Evolutionary conservation across 1,140 invertebrate genomes (phyloP), one percentile per base, ranked within the genome.

Genomic region (Nixonia krombeini): DNA sequence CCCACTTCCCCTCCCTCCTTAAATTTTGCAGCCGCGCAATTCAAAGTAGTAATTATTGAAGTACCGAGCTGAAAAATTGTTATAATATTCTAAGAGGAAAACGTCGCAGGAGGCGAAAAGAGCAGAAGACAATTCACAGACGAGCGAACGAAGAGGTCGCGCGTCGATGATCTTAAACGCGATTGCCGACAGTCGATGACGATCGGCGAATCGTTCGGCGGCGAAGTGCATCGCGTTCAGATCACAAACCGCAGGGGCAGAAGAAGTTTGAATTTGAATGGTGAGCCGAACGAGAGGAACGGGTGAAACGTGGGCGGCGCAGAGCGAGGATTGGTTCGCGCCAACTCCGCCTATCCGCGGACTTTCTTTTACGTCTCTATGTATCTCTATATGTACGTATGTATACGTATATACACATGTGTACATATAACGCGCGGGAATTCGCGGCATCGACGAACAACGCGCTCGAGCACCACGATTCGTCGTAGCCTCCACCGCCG

Each of bases 271-370:
- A 71, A 50, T 70, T 72, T 41, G 44, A 68, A 63, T 66, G 65
- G 64, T 69, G 66, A 75, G 67, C 55, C 68, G 65, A 65, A 68
- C 56, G 76, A 72, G 80, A 76, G 79, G 76, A 81, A 81, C 76
- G 58, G 64, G 56, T 65, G 78, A 79, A 67, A 77, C 74, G 77
- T 79, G 72, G 78, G 81, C 81, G 80, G 77, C 70, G 75, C 80
- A 80, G 77, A 67, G 71, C 69, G 63, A 70, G 72, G 79, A 84
- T 84, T 84, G 82, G 82, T 71, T 67, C 71, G 73, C 59, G 70
- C 53, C 37, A 76, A 81, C 82, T 83, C 80, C 81, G 80, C 81
- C 82, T 82, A 81, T 81, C 63, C 69, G 74, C 72, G n/a, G 53
- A 72, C 72, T 72, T 76, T 74, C 68, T 74, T 57, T 76, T 70